phyloP scores from a whole-genome alignment of 2,888 invertebrate genomes.

The Balanococcus diminutus region DNA sequence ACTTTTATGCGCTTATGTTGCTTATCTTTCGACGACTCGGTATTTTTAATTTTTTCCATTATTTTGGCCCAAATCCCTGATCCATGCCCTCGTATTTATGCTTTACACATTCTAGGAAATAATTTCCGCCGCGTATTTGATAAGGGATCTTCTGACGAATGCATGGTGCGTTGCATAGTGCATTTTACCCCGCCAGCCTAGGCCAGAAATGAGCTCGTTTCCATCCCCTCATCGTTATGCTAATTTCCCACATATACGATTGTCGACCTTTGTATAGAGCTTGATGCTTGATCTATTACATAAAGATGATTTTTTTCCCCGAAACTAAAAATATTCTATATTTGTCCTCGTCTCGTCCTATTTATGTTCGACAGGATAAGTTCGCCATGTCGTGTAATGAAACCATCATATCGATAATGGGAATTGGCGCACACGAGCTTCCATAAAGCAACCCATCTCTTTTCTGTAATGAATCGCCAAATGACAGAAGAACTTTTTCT shows the following conservation, averaged over 20 bases:
- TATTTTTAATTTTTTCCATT: slow-evolving; percentile 19
- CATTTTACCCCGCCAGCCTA: not conserved
- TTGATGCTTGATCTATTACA: too few relatives aligned
- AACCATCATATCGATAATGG: not conserved
- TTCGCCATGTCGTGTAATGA: not conserved
- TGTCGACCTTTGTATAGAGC: too few relatives aligned
- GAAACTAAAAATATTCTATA: not conserved
- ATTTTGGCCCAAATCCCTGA: not conserved
- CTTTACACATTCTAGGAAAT: not conserved
- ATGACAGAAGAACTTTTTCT: slow-evolving; percentile 32
- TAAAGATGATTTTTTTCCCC: not conserved
- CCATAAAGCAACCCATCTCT: not conserved
- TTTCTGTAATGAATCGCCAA: not conserved
- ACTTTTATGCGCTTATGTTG: too few relatives aligned
- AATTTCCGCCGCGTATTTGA: slow-evolving; percentile 1
- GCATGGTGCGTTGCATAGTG: not conserved
- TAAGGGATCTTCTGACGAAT: slow-evolving; percentile 13
- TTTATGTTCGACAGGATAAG: not conserved
- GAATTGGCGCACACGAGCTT: not conserved
- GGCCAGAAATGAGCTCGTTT: not conserved
- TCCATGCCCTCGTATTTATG: not conserved
- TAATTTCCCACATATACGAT: too few relatives aligned
- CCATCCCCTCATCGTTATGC: not conserved
- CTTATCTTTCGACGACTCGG: not conserved
- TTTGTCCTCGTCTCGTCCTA: not conserved